Evolutionary conservation across 1,140 invertebrate genomes (phyloP).

Genomic region (Acromyrmex charruanus): DNA sequence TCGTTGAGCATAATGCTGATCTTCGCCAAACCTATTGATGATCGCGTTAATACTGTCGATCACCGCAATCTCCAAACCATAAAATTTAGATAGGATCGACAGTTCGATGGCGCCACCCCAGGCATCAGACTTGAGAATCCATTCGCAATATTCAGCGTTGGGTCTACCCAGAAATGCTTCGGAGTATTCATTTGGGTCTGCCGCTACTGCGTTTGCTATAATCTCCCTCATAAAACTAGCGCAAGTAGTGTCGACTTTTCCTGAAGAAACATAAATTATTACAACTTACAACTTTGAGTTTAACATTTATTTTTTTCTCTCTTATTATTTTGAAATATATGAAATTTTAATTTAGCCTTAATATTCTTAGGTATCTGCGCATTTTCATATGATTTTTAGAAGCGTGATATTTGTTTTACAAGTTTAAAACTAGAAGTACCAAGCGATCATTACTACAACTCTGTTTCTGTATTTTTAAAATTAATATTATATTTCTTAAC

Average conservation of each 20-base stretch:
- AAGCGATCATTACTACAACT: too few species aligned
- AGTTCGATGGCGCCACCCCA: constrained; percentile 99
- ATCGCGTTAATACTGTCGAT: constrained; percentile 96
- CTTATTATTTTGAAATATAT: neutral
- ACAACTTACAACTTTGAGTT: neutral
- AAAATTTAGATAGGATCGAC: constrained; percentile 95
- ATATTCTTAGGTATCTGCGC: neutral
- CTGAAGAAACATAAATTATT: constrained; percentile 80
- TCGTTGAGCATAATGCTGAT: constrained; percentile 93
- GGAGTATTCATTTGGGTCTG: constrained; percentile 92
- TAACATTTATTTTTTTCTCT: neutral
- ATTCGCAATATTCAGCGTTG: constrained; percentile 94
- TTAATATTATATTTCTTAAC: too few species aligned
- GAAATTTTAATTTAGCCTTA: neutral
- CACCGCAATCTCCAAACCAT: constrained; percentile 97
- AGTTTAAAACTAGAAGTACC: too few species aligned
- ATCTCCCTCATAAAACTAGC: constrained; percentile 93
- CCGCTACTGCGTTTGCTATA: constrained; percentile 93
- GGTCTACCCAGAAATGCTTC: constrained; percentile 95
- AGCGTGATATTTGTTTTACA: neutral
- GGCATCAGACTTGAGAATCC: constrained; percentile 94
- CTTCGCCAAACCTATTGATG: constrained; percentile 97
- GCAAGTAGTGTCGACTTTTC: constrained; percentile 91
- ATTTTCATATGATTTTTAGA: neutral
- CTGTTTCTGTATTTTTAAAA: too few species aligned